Percentiles rank a stretch among this genome's conserved stretches.
phyloP scores from a whole-genome alignment of 1,140 invertebrate genomes.

The Cydia splendana region DNA sequence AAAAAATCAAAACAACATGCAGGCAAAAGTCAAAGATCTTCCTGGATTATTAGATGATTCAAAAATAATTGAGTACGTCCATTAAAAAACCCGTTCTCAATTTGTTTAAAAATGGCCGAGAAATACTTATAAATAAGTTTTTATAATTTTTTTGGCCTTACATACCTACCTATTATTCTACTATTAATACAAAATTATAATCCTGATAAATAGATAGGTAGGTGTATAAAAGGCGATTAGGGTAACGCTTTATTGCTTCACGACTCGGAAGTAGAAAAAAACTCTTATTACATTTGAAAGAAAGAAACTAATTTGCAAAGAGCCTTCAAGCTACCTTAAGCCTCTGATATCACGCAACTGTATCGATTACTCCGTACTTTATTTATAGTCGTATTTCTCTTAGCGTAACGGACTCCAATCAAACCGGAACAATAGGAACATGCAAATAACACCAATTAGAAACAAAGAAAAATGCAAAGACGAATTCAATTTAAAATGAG shows the following conservation, averaged over 20 bases:
- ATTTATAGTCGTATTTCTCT: conserved; percentile 43
- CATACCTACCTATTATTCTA: background rate
- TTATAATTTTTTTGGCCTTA: no score
- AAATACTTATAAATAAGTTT: no score
- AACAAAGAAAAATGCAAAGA: conserved; percentile 70
- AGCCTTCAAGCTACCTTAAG: conserved; percentile 50
- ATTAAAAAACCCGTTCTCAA: no score
- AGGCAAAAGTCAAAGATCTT: no score
- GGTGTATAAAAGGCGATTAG: background rate
- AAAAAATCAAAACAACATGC: no score
- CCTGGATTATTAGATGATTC: no score
- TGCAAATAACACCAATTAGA: conserved; percentile 76
- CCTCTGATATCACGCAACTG: conserved; percentile 50
- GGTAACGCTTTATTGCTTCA: conserved; percentile 13
- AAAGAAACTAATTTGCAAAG: conserved; percentile 57
- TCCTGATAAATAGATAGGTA: background rate
- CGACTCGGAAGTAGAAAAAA: conserved; percentile 30
- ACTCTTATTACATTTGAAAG: conserved; percentile 37
- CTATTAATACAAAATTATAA: background rate
- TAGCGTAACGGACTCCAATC: conserved; percentile 50
- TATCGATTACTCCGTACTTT: conserved; percentile 46
- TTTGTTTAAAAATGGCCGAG: no score
- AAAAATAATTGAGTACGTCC: no score
- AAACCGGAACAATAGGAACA: conserved; percentile 64
- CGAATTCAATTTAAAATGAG: conserved; percentile 79